These are phyloP conservation scores for Sebastolobus alascanus DNA, from an alignment of 2,797 vertebrate species.

Conservation along the genomic window DNA sequence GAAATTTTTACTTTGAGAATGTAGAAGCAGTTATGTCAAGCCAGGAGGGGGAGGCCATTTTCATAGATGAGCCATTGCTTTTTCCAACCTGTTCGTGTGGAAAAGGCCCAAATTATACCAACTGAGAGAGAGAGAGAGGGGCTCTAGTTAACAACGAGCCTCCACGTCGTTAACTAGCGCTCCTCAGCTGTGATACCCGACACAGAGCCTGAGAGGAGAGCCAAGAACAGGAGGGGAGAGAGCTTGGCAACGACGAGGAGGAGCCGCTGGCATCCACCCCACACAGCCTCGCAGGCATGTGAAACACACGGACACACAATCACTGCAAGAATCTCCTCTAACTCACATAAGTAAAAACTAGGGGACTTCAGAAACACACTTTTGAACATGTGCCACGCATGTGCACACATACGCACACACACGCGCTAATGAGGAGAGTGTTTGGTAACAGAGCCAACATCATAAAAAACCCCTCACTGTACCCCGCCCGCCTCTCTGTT, in stretches of 20 bases:
- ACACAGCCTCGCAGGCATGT: conserved; percentile 37
- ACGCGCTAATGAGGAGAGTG: conserved; percentile 52
- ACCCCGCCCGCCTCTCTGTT: conserved; percentile 62
- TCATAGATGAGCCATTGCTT: conserved; percentile 7
- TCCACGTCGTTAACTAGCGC: conserved; percentile 46
- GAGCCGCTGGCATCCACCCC: conserved; percentile 44
- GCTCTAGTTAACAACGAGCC: conserved; percentile 52
- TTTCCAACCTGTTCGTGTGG: conserved; percentile 13
- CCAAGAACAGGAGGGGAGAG: conserved; percentile 49
- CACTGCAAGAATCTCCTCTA: conserved; percentile 20
- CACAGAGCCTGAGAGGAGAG: conserved; percentile 36
- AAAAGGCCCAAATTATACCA: conserved; percentile 23
- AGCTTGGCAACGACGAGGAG: conserved; percentile 45
- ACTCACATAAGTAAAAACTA: conserved; percentile 17
- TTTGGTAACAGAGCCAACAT: conserved; percentile 69
- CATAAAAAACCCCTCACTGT: conserved; percentile 68
- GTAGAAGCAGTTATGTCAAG: conserved; percentile 8
- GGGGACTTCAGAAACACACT: conserved; percentile 28
- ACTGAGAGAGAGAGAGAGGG: not conserved
- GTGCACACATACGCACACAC: conserved; percentile 23
- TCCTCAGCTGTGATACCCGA: conserved; percentile 45
- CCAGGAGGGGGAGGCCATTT: conserved; percentile 9
- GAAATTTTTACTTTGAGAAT: conserved; percentile 18
- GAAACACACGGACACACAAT: conserved; percentile 28
- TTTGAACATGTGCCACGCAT: conserved; percentile 42